These are phyloP conservation scores for Zophobas atratus DNA, from an alignment of 1,140 invertebrate species.

Conservation along the genomic window DNA sequence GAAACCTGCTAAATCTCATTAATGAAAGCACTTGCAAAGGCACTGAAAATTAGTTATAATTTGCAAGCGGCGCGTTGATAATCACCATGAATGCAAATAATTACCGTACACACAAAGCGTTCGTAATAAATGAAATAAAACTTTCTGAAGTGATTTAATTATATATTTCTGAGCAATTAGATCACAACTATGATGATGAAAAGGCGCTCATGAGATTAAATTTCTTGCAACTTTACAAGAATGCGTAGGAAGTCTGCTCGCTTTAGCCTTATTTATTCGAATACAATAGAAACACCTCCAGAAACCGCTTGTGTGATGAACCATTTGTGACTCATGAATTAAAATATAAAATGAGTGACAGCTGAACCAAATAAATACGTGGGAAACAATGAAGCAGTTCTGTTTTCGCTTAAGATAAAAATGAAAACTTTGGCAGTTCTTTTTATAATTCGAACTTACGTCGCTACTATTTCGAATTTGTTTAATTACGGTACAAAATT, in stretches of 20 bases:
- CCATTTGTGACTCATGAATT: slow-evolving; percentile 51
- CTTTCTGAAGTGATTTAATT: slow-evolving; percentile 46
- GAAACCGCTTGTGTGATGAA: slow-evolving; percentile 48
- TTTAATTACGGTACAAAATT: too few relatives aligned
- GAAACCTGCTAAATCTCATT: slow-evolving; percentile 44
- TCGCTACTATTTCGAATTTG: too few relatives aligned
- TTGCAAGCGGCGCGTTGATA: slow-evolving; percentile 37
- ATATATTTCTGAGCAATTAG: slow-evolving; percentile 51
- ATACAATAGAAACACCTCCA: slow-evolving; percentile 52
- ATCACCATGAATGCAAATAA: slow-evolving; percentile 46
- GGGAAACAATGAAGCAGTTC: slow-evolving; percentile 41
- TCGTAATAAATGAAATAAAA: slow-evolving; percentile 38
- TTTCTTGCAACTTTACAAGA: slow-evolving; percentile 48
- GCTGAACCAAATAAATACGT: slow-evolving; percentile 44
- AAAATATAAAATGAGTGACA: slow-evolving; percentile 52
- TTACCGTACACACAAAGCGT: slow-evolving; percentile 41
- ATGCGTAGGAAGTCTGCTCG: slow-evolving; percentile 48
- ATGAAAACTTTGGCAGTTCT: background rate
- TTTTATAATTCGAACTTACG: background rate
- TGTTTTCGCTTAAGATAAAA: slow-evolving; percentile 16
- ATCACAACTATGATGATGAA: slow-evolving; percentile 45
- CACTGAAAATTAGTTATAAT: slow-evolving; percentile 44
- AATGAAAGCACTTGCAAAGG: slow-evolving; percentile 21
- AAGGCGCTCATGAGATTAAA: slow-evolving; percentile 47
- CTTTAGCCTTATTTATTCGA: slow-evolving; percentile 53